Base-by-base conservation (phyloP, 1,140 invertebrate species). In the Drosophila neocordata region DNA sequence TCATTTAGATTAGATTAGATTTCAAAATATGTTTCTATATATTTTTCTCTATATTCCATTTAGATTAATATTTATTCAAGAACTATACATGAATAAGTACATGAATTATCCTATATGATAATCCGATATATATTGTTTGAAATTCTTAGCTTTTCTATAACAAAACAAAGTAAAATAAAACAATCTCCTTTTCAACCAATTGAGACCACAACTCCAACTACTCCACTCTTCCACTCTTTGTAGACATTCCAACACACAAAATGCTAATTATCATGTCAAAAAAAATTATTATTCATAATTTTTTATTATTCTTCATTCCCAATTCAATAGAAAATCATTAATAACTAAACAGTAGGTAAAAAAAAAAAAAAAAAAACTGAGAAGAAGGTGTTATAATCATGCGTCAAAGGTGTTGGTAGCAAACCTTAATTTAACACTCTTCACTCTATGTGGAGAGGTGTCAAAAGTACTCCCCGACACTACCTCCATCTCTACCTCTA, bases 341-440 rank as follows among this genome's bases (percentile, higher is more conserved):
- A 85, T 81, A 87, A 87, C 82, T 44, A 66, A 61, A 63, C 73
- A 48, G 41, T 48, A 48, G 41, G 41, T 48, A 44, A 48, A 44
- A 15, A 41, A 41, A 48, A 48, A 73, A 31, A 7, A 31, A 6
- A 1, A 6, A 31, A 6, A 31, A n/a, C n/a, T 0, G 27, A 31
- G 27, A 31, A 77, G 87, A 81, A 84, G 87, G 78, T 85, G 81
- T 87, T 85, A 85, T 87, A 85, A 85, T 85, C 82, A 81, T 20
- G 18, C 82, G 81, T 85, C 81, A 85, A 73, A 73, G 68, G 72
- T 65, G 72, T 70, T 65, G 68, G 71, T 56, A 56, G 53, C 53
- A 13, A 35, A 34, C 53, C 53, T 48, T 48, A 48, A 48, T 48
- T 48, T 48, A 48, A 48, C 41, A 48, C 41, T 48, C 41, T 20